phyloP scores from a whole-genome alignment of 2,113 vertebrate species.

The Theropithecus gelada region DNA sequence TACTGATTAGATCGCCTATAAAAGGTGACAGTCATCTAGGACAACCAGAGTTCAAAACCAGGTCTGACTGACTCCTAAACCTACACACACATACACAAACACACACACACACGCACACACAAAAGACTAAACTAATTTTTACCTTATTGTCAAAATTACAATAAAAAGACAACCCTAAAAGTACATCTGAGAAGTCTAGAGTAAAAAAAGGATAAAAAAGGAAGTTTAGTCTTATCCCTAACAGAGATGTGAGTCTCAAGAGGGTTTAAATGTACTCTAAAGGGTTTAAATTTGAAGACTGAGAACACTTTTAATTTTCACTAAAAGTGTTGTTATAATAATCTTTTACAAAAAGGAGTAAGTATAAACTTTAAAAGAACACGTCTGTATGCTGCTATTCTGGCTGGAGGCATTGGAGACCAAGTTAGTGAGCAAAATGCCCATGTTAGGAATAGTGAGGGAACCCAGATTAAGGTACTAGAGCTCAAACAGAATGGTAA shows the following conservation, averaged over 20 bases:
- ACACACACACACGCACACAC: too few relatives aligned
- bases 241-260: not conserved
- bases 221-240: slow-evolving; percentile 1
- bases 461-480: not conserved
- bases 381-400: not conserved
- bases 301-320: slow-evolving; percentile 3
- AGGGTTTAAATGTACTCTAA: not conserved
- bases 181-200: not conserved
- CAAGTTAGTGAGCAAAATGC: not conserved
- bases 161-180: not conserved
- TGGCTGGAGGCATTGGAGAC: not conserved
- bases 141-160: not conserved
- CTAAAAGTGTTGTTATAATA: not conserved
- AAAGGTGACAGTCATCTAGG: not conserved
- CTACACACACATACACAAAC: not conserved
- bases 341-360: not conserved
- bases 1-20: not conserved
- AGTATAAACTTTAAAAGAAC: not conserved
- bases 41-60: not conserved
- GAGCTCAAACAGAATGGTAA: not conserved
- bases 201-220: not conserved
- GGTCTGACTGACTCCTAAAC: not conserved
- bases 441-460: not conserved
- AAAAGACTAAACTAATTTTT: not conserved
- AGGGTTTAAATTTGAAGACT: not conserved